Evolutionary conservation across 2,797 vertebrate species (phyloP).

Genomic region (Tapirus indicus): DNA sequence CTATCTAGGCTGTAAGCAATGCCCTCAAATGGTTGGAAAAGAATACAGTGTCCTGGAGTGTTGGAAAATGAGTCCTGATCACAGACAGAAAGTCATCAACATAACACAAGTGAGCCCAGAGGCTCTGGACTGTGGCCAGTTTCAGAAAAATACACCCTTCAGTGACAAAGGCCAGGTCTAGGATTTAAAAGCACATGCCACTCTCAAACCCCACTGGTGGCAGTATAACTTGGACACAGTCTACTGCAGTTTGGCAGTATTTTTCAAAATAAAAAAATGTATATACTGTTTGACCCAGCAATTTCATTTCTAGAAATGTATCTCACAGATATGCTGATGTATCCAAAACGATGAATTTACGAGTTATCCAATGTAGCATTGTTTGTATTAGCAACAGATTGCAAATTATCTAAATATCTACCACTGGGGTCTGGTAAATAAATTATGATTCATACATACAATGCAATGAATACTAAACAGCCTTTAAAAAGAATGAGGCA

Average conservation of each 20-base stretch:
- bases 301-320: neutral
- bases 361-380: neutral
- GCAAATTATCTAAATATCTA: neutral
- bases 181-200: neutral
- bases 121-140: neutral
- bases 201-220: neutral
- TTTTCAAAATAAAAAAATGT: constrained; percentile 38
- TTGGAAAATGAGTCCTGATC: neutral
- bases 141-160: neutral
- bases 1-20: neutral
- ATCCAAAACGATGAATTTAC: neutral
- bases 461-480: neutral
- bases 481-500: neutral
- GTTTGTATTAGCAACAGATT: neutral
- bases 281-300: neutral
- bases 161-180: neutral
- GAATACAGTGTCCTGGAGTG: neutral
- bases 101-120: neutral
- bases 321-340: neutral
- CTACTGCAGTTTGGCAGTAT: neutral
- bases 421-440: neutral
- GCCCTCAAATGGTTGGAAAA: neutral
- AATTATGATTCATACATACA: neutral
- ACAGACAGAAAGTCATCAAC: neutral
- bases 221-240: neutral